Conservation (phyloP, 1,140 invertebrate genomes). For the Sesamia nonagrioides region DNA sequence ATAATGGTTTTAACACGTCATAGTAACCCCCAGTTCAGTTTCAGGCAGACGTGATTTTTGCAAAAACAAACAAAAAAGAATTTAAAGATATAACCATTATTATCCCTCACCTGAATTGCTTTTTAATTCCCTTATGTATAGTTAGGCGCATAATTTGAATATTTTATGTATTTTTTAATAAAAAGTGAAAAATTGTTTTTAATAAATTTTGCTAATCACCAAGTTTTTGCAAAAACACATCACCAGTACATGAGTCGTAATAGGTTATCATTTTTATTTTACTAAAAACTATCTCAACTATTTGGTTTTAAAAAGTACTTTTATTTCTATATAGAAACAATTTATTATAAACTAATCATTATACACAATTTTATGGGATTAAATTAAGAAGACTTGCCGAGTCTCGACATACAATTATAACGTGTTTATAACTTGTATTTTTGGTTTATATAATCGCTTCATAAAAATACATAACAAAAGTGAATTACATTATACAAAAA, state of each 20-base stretch:
- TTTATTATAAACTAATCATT: conserved; percentile 52
- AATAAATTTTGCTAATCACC: conserved; percentile 23
- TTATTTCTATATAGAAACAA: conserved; percentile 53
- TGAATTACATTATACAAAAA: neutral
- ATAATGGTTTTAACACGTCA: too few species aligned
- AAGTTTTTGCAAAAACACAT: conserved; percentile 47
- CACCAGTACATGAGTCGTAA: conserved; percentile 30
- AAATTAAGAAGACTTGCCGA: conserved; percentile 50
- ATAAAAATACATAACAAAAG: neutral
- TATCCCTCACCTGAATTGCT: neutral
- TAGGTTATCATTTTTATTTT: conserved; percentile 44
- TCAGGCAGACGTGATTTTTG: conserved; percentile 24
- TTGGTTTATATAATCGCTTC: conserved; percentile 39
- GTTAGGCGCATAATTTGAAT: conserved; percentile 16
- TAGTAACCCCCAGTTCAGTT: conserved; percentile 28
- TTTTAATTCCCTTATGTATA: neutral
- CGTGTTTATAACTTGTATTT: conserved; percentile 46
- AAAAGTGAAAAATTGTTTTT: conserved; percentile 41
- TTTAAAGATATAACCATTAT: neutral
- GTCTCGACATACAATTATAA: conserved; percentile 47
- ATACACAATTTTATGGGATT: conserved; percentile 51
- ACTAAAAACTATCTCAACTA: conserved; percentile 57
- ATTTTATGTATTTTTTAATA: conserved; percentile 38
- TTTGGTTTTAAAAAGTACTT: conserved; percentile 60
- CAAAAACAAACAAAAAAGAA: conserved; percentile 33